phyloP scores from a whole-genome alignment of 53 echinoderm and acorn worm genomes.

The Crossaster papposus region DNA sequence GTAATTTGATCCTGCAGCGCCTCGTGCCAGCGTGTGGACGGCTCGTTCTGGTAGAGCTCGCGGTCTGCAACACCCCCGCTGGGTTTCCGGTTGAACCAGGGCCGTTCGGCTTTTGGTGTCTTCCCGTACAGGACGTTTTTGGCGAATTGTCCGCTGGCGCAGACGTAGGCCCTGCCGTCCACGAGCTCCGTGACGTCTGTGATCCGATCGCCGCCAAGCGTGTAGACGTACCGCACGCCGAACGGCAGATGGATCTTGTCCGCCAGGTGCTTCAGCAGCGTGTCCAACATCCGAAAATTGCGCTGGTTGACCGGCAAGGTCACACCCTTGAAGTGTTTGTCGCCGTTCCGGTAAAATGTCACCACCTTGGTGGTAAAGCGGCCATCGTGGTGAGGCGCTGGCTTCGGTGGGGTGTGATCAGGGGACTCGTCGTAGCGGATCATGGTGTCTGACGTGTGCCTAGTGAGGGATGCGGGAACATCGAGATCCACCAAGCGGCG shows the following conservation, averaged over 20 bases:
- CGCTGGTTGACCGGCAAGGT: conserved; percentile 82
- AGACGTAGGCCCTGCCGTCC: conserved; percentile 95
- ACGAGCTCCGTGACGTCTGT: conserved; percentile 73
- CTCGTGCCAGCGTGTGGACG: conserved; percentile 47
- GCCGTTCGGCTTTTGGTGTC: conserved; percentile 58
- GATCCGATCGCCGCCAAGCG: conserved; percentile 72
- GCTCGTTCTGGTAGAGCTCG: conserved; percentile 54
- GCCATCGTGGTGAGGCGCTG: conserved; percentile 52
- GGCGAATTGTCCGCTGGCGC: conserved; percentile 89
- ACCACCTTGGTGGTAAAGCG: conserved; percentile 87
- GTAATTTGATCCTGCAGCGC: neutral
- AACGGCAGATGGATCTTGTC: conserved; percentile 88
- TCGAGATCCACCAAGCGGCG: conserved; percentile 45
- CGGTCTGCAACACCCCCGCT: conserved; percentile 64
- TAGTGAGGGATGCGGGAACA: conserved; percentile 32
- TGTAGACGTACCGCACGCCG: conserved; percentile 86
- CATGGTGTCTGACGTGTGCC: conserved; percentile 65
- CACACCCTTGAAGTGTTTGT: conserved; percentile 91
- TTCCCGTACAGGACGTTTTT: conserved; percentile 80
- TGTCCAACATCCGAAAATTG: conserved; percentile 83
- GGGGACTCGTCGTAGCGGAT: conserved; percentile 69
- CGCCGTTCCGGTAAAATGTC: conserved; percentile 96
- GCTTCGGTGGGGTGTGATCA: conserved; percentile 7
- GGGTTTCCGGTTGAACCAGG: conserved; percentile 81
- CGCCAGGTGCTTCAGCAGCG: conserved; percentile 78